phyloP scores from a whole-genome alignment of 1,140 invertebrate species.

The Andrena cerasifolii region DNA sequence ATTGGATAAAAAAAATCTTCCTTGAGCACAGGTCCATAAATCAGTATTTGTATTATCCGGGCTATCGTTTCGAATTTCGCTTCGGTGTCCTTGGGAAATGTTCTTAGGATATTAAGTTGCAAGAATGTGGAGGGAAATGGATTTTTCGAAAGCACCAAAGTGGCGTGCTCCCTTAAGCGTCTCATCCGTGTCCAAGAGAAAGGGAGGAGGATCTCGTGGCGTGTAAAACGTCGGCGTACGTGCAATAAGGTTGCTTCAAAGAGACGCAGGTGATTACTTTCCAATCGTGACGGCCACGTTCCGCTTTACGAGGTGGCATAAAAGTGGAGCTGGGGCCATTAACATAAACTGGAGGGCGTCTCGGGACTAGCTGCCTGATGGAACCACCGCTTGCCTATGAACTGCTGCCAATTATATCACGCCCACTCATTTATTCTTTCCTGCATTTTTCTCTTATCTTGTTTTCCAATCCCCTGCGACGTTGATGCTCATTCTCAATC shows the following conservation, averaged over 20 bases:
- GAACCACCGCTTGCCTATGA: not conserved
- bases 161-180: not conserved
- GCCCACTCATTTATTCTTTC: constrained; percentile 23
- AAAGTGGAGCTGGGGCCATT: constrained; percentile 20
- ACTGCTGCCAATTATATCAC: constrained; percentile 41
- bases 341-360: constrained; percentile 49
- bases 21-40: too few species aligned
- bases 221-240: not conserved
- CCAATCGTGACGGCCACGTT: constrained; percentile 11
- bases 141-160: too few species aligned
- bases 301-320: constrained; percentile 30
- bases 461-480: not conserved
- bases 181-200: not conserved
- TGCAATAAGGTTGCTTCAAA: constrained; percentile 9
- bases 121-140: too few species aligned
- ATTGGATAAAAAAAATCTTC: too few species aligned
- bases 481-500: not conserved
- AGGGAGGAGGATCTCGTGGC: not conserved
- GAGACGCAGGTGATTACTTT: constrained; percentile 14
- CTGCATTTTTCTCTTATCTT: constrained; percentile 27
- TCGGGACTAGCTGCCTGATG: constrained; percentile 21
- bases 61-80: too few species aligned
- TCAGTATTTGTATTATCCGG: too few species aligned
- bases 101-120: too few species aligned
- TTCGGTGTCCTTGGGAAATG: too few species aligned